Base-by-base conservation (phyloP, 92 coral and sea anemone genomes). In the Virgularia gustaviana region DNA sequence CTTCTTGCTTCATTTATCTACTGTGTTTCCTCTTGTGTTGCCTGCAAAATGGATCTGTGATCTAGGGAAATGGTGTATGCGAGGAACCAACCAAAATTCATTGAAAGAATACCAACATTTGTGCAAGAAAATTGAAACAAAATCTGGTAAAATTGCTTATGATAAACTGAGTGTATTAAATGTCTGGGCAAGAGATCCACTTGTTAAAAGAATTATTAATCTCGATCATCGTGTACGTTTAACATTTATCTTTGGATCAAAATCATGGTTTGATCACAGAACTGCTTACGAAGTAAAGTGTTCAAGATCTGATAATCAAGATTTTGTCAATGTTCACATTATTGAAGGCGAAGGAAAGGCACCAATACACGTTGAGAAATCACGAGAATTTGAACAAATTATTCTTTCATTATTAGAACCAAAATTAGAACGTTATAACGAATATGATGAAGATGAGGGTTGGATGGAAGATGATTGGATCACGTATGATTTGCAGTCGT, bases 261-360 rank as follows among this genome's bases (percentile, higher is more conserved):
- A 85, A 4, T 81, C 94, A 9, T 92, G 85, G 66, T 77, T 89
- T 52, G 98, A 92, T 53, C 98, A 92, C 72, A 88, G 98, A 56
- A 82, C 98, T 38, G 98, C 98, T 35, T 92, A 92, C 77, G 98
- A 92, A 78, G 75, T 92, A 41, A 92, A 89, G 61, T 92, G 87
- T 63, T 76, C 63, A n/a, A 83, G 94, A 38, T 74, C 87, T 7
- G n/a, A n/a, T n/a, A 89, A 92, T 37, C 79, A 85, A 57, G 82
- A 71, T 76, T 65, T 61, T 6, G 98, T 92, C 16, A 76, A 68
- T 55, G 86, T 92, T 49, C 81, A 75, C 77, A 89, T 92, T 43
- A 91, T 92, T 13, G 82, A 83, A 76, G 60, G 75, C 15, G 65
- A 87, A 44, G 94, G 90, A 11, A 91, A 95, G 9, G 92, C 82